Base-by-base conservation (phyloP, 2,797 vertebrate genomes). In the Channallabes apus region DNA sequence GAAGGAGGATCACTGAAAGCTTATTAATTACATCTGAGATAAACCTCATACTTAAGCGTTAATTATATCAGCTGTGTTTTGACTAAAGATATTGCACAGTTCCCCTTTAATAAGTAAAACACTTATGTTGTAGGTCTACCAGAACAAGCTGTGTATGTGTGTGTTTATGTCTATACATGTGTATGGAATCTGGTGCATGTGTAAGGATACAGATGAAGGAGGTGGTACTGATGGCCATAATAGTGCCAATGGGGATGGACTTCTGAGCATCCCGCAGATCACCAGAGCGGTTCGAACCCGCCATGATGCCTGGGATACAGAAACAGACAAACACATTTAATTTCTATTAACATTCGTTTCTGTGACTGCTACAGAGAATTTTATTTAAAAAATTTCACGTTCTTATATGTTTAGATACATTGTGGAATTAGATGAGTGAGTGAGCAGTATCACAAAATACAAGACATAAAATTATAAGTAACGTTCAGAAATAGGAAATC, bases 251-350 rank as follows among this genome's bases (percentile, higher is more conserved):
- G 56, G 98, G 98, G 88, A 99, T 99, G 2, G 98, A 99, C 91
- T 98, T 99, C 94, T 99, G 98, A 32, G 97, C 98, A 7, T 99
- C 98, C 14, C 96, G 95, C 89, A 99, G 94, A 89, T 99, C 98
- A 88, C 98, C 98, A 0, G 98, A 99, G 86, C 98, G 96, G 92
- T 99, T 99, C 73, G 98, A 99, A 65, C 98, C 98, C 9, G 98
- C 98, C 98, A 99, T 99, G 93, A 99, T 99, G 46, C 98, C 98
- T 99, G 90, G 20, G 65, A 91, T 2, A 87, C 32, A 80, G 29
- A 83, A 7, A 80, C 22, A 29, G 65, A 46, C 58, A 83, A 41
- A 84, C 65, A 59, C 58, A 69, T 71, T 38, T 8, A 41, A 35
- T 35, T 35, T 35, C 35, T 35, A 35, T 35, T 35, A 35, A 35